These are phyloP conservation scores for Erebia palarica DNA, from an alignment of 2,888 invertebrate genomes.

Conservation along the genomic window DNA sequence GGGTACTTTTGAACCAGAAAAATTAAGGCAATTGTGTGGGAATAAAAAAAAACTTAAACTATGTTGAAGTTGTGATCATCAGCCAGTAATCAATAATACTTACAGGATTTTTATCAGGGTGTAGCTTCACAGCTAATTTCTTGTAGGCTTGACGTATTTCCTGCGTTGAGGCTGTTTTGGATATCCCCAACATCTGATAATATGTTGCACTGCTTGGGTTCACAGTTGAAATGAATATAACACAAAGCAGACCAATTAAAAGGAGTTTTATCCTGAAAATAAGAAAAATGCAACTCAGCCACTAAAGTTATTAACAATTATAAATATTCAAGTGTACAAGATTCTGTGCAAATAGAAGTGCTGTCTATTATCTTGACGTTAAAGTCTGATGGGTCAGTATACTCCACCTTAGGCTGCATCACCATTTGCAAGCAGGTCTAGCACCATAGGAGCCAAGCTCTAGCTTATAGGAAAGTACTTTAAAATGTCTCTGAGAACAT, in stretches of 20 bases:
- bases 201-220: slow-evolving; percentile 63
- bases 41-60: no score
- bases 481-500: no score
- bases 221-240: slow-evolving; percentile 51
- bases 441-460: neutral
- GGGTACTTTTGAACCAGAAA: no score
- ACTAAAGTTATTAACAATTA: no score
- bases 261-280: slow-evolving; percentile 56
- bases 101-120: slow-evolving; percentile 89
- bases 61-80: no score
- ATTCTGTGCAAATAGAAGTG: no score
- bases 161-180: slow-evolving; percentile 84
- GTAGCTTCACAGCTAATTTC: slow-evolving; percentile 87
- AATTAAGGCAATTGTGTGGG: no score
- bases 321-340: no score
- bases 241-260: slow-evolving; percentile 32
- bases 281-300: neutral
- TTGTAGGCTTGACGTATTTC: slow-evolving; percentile 91
- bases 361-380: no score
- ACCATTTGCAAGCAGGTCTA: neutral
- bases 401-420: neutral
- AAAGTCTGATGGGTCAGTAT: neutral
- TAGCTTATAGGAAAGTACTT: no score
- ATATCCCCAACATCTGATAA: slow-evolving; percentile 86
- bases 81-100: slow-evolving; percentile 44